A percentile compares a stretch with the other conserved stretches of the same genome.
These are phyloP conservation scores for Dorcus parallelipipedus DNA, from an alignment of 2,888 invertebrate species.

Conservation along the genomic window DNA sequence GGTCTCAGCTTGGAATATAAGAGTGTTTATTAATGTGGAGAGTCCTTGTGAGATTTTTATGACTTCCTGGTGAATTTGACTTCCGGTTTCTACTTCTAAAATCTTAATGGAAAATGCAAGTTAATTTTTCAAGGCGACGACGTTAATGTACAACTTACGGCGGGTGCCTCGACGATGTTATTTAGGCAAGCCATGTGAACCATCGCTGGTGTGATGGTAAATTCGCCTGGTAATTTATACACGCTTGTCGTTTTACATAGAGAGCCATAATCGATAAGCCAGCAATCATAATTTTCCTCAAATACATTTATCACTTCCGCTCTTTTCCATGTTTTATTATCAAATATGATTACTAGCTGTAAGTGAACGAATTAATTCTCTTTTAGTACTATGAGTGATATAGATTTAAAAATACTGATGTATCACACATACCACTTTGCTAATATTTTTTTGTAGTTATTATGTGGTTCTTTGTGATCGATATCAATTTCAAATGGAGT, in stretches of 20 bases:
- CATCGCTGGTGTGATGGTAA: slow-evolving; percentile 22
- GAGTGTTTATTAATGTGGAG: neutral
- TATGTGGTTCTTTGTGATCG: too few species aligned
- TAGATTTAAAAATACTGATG: too few species aligned
- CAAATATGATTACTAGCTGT: neutral
- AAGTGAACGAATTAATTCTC: neutral
- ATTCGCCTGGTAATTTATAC: slow-evolving; percentile 27
- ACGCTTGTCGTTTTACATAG: slow-evolving; percentile 23
- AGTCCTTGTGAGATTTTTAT: neutral
- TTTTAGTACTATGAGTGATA: neutral
- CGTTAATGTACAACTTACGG: slow-evolving; percentile 22
- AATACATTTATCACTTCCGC: neutral
- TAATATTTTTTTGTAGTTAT: too few species aligned
- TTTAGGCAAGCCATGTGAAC: slow-evolving; percentile 32
- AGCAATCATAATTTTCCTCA: slow-evolving; percentile 26
- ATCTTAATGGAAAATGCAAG: neutral
- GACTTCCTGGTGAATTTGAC: neutral
- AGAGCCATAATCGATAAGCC: slow-evolving; percentile 36
- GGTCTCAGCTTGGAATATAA: neutral
- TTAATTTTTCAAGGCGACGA: neutral
- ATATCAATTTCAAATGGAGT: too few species aligned
- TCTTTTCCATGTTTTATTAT: slow-evolving; percentile 6
- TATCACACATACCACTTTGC: too few species aligned
- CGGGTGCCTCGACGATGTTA: slow-evolving; percentile 30
- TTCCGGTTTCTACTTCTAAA: slow-evolving; percentile 1